Evolutionary conservation across 2,113 vertebrate genomes (phyloP), one percentile per base, ranked within the genome.

Genomic region (Thomomys bottae): DNA sequence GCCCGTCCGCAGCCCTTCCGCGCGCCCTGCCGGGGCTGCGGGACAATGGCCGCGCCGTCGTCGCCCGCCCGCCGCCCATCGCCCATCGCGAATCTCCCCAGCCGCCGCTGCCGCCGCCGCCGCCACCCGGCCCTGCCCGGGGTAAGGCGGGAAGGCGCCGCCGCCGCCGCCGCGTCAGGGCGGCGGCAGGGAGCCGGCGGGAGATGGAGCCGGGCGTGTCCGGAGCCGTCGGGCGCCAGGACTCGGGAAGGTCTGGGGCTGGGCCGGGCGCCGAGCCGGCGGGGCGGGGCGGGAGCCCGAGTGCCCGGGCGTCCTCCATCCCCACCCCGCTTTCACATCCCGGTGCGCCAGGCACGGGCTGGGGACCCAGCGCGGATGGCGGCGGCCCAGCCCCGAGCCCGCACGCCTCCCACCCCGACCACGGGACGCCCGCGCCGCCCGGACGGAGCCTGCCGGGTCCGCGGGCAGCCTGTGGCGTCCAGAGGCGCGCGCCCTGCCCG

Each of bases 11-110:
- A n/a, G 68, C 68, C n/a, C 66, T 6, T 70, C 83, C 17, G 83
- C 28, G 80, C 85, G 82, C 91, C 93, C 89, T 79, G 94, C 91
- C 77, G 93, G 79, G 93, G 91, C 83, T 88, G 82, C 82, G 85
- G 78, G 95, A 96, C 95, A 96, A 96, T 92, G 94, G 95, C 94
- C 78, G 92, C 82, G 59, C 94, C 88, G 93, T 94, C 95, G 92
- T 94, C 90, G 92, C 77, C 94, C 61, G 91, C 85, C 45, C 45
- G 11, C 45, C 49, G 49, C 49, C 49, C 49, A 18, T 54, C 49
- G 49, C 49, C 49, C 49, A 54, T 54, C 49, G 49, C 11, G 49
- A 54, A 15, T 54, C 49, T 14, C 49, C 49, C 15, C 49, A 54
- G 49, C 49, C 49, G 88, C 72, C 93, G 61, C 81, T 86, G 80